Base-by-base conservation (phyloP, 1,140 invertebrate genomes). In the Pissodes strobi region DNA sequence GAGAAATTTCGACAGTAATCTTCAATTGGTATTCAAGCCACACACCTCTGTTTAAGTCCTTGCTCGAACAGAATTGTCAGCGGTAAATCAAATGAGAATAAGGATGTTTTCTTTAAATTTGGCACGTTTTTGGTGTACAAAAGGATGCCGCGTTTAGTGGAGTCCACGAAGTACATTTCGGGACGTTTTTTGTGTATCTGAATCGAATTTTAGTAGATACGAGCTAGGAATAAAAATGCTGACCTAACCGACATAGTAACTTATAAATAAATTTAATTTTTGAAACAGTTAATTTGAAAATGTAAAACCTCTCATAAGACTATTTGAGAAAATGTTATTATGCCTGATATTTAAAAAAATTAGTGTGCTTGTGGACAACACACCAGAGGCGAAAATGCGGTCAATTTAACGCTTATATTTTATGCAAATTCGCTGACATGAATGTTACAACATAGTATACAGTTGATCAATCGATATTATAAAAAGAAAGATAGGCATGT, bases 21-120 rank as follows among this genome's bases (percentile, higher is more conserved):
- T 41, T 21, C 27, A 10, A 41, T 58, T 58, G 39, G 39, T 58
- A 58, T 58, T 58, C 56, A 22, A 25, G 15, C 9, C 39, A 10
- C 45, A 46, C 43, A 45, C 43, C 39, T 60, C 22, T 49, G 45
- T 58, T 58, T 39, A 41, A 17, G 27, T 55, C 21, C 52, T 39
- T 39, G n/a, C 52, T 41, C 17, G 52, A 55, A 19, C 52, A 13
- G 13, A 55, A 55, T 25, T 49, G 43, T 48, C 30, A 39, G 58
- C 48, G 58, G 48, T 61, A 52, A 52, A 52, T 61, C 48, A 52
- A 52, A 61, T 19, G 48, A 46, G 45, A 52, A 51, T 61, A 43
- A 61, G 48, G 48, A 52, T 61, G 58, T 61, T 61, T 61, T 61
- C 58, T 61, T 61, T 61, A 61, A 61, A 61, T 61, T 61, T 61